Base-by-base conservation (phyloP, 2,888 invertebrate genomes). In the Dione vanillae region DNA sequence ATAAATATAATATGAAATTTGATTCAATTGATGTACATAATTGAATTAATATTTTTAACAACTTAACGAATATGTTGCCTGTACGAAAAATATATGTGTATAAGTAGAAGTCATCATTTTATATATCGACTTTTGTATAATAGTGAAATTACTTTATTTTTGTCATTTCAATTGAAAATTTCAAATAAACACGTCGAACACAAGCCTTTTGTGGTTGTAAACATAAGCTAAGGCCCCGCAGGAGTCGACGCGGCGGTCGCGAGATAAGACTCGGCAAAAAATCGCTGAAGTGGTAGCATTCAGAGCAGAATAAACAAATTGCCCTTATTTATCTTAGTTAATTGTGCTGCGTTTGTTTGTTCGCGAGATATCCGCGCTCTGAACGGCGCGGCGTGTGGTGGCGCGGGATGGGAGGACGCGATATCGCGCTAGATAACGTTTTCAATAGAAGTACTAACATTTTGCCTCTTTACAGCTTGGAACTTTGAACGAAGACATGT, bases 241-340 rank as follows among this genome's bases (percentile, higher is more conserved):
- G 2, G 45, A n/a, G n/a, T n/a, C 16, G 10, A 37, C 20, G 14
- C 11, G n/a, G 11, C 45, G 40, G 2, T 65, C 27, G 2, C 49
- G 43, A 59, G 37, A 61, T 47, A 45, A 61, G 70, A 65, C 49
- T 66, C 49, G 2, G 65, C 47, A 14, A 70, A 72, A 71, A 67
- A 64, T 19, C 37, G 3, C n/a, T 65, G 56, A 64, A 65, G 43
- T 37, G 65, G 40, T 45, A 58, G 65, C 37, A 65, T 56, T 68
- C 54, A n/a, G 43, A n/a, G 45, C 54, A n/a, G 43, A n/a, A 40
- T 62, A 65, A 69, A 66, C 64, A 64, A 65, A 72, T 67, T 54
- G 56, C 66, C 66, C 51, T 62, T 73, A 69, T 73, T 71, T 73
- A 69, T 71, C 66, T 69, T 64, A 66, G 69, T 71, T 73, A 71